Evolutionary conservation across 2,797 vertebrate species (phyloP), one percentile per base, ranked within the genome.

Genomic region (Chrosomus eos): DNA sequence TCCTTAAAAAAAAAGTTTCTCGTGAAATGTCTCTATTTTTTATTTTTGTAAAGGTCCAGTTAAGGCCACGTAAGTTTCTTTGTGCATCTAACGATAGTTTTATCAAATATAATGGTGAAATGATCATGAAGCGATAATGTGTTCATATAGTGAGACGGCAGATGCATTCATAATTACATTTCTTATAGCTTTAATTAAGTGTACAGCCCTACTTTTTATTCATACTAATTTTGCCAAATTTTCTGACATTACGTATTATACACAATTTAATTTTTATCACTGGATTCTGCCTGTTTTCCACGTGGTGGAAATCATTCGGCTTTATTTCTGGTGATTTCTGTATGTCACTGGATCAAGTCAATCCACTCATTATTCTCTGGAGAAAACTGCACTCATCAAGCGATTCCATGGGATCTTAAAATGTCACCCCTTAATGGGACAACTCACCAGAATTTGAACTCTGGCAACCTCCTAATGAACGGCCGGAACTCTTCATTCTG

Each of bases 401-500:
- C 0, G 4, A 36, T 68, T 23, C 18, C 9, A 68, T 6, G 66
- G 18, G 33, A 13, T 67, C 19, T 21, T 11, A 38, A 68, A 38
- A 23, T 9, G 18, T 9, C 64, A 36, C n/a, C 0, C 28, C 33
- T 53, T n/a, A 26, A 40, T 10, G 19, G 36, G 6, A 23, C 53
- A 74, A 91, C 97, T 95, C 89, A 99, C 98, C 98, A 99, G 93
- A 99, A 99, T 91, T 99, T 99, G 91, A 99, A 99, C 93, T 99
- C 98, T 80, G 98, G 98, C 89, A 99, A 96, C 94, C 98, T 96
- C 90, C 98, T 96, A 89, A 99, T 99, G 94, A 99, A 99, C 80
- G 98, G 98, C 83, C 98, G 97, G 89, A 99, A 99, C 91, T 99
- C 98, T 91, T 99, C 98, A 0, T 99, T 99, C 94, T 99, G 98